A percentile compares a stretch with the other conserved stretches of the same genome.
These are phyloP conservation scores for Sabellastarte sp. DNA, from an alignment of 2,888 invertebrate genomes.

Conservation along the genomic window DNA sequence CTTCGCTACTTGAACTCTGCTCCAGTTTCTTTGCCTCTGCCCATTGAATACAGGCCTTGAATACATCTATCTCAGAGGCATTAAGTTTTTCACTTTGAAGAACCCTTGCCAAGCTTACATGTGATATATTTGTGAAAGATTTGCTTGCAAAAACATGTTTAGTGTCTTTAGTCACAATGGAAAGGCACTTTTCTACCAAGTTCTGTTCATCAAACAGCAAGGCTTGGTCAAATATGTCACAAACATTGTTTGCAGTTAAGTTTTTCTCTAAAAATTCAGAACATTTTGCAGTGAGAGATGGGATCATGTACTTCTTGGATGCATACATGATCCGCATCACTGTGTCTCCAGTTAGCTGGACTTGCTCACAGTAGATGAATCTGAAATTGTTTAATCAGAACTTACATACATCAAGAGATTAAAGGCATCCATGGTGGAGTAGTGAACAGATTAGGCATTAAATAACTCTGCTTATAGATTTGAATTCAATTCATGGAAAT, in stretches of 20 bases:
- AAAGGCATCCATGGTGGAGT: no score
- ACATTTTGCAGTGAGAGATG: slow-evolving; percentile 70
- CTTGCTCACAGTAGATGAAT: slow-evolving; percentile 69
- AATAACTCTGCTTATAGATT: no score
- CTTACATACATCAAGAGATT: no score
- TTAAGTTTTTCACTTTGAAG: not conserved
- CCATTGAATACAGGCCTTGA: not conserved
- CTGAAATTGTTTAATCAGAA: no score
- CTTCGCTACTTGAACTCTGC: no score
- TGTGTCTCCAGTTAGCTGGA: slow-evolving; percentile 64
- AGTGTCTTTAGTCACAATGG: not conserved
- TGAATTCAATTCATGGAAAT: no score
- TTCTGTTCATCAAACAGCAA: slow-evolving; percentile 49
- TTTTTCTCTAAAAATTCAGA: slow-evolving; percentile 69
- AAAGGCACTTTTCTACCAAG: slow-evolving; percentile 70
- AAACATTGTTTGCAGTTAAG: slow-evolving; percentile 67
- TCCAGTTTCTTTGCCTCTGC: not conserved
- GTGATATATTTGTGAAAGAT: not conserved
- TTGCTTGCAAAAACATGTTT: not conserved
- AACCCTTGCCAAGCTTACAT: not conserved
- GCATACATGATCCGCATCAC: slow-evolving; percentile 73
- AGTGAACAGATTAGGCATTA: no score
- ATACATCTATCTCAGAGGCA: not conserved
- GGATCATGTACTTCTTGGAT: slow-evolving; percentile 74
- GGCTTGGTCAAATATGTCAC: slow-evolving; percentile 34